A percentile compares a stretch with the other conserved stretches of the same genome.
phyloP scores from a whole-genome alignment of 2,113 vertebrate genomes.

The Peromyscus leucopus region DNA sequence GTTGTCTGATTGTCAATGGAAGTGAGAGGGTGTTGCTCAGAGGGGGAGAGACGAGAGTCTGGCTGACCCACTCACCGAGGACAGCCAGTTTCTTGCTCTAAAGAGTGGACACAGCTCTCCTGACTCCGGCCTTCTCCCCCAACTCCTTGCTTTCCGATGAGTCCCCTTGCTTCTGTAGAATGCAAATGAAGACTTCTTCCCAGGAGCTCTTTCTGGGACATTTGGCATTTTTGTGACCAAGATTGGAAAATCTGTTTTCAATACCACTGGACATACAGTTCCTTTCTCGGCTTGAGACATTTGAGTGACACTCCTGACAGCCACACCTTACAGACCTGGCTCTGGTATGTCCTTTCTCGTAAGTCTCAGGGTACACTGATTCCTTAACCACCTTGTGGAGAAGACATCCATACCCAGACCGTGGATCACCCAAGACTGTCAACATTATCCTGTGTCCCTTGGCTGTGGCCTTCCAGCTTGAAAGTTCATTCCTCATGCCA shows the following conservation, averaged over 20 bases:
- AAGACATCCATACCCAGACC: neutral
- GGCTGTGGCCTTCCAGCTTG: neutral
- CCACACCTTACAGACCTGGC: neutral
- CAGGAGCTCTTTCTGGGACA: neutral
- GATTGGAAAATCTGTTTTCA: neutral
- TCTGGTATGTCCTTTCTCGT: neutral
- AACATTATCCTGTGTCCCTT: neutral
- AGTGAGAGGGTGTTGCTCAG: neutral
- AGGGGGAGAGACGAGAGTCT: neutral
- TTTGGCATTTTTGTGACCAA: slow-evolving; percentile 8
- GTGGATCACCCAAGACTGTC: neutral
- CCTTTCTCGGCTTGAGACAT: neutral
- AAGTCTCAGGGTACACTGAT: neutral
- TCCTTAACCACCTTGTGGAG: neutral
- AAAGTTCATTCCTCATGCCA: neutral
- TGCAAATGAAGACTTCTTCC: neutral
- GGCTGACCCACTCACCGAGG: neutral
- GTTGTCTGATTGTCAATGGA: neutral
- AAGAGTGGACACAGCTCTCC: neutral
- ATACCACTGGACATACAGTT: neutral
- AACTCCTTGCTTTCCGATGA: neutral
- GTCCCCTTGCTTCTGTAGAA: neutral
- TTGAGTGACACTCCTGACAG: neutral
- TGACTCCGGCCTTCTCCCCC: neutral
- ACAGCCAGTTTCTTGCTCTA: neutral